Conservation (phyloP, 2,888 invertebrate species). For the Perizoma flavofasciatum region DNA sequence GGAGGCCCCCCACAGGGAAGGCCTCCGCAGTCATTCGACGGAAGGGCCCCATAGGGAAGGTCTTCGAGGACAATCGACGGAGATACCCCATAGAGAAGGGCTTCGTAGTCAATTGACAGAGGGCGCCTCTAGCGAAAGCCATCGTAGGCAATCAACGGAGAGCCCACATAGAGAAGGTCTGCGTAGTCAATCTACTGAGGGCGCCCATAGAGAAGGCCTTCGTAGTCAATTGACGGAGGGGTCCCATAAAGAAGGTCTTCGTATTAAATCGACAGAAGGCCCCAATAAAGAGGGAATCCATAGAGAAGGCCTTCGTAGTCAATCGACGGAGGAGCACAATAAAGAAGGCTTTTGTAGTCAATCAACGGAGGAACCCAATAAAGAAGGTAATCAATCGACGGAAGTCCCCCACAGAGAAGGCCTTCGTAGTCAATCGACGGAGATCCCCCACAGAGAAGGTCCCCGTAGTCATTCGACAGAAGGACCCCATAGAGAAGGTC, state of each 20-base stretch:
- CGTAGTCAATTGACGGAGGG: slow-evolving; percentile 21
- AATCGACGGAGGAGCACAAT: not conserved
- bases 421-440: slow-evolving; percentile 18
- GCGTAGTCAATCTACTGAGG: not conserved
- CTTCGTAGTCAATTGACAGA: slow-evolving; percentile 2
- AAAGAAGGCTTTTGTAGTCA: slow-evolving; percentile 3
- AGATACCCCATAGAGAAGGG: not conserved
- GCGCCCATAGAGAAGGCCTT: slow-evolving; percentile 16
- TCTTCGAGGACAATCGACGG: not conserved
- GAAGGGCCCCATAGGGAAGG: not conserved
- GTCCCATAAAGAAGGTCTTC: not conserved
- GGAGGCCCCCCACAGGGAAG: slow-evolving; percentile 9
- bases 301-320: slow-evolving; percentile 2
- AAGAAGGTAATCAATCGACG: slow-evolving; percentile 1
- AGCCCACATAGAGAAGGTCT: slow-evolving; percentile 3
- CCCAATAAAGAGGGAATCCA: slow-evolving; percentile 13
- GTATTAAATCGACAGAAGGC: slow-evolving; percentile 14
- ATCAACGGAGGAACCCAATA: slow-evolving; percentile 2
- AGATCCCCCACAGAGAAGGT: slow-evolving; percentile 8
- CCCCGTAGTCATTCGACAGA: slow-evolving; percentile 1
- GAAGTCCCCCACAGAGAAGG: slow-evolving; percentile 6
- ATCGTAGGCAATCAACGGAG: slow-evolving; percentile 4
- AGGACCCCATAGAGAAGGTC: slow-evolving; percentile 6
- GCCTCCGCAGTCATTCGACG: slow-evolving; percentile 1
- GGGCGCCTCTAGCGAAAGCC: not conserved